Percentiles rank a stretch among this genome's conserved stretches.
These are phyloP conservation scores for Brenthis hecate DNA, from an alignment of 2,888 invertebrate genomes.

Conservation along the genomic window DNA sequence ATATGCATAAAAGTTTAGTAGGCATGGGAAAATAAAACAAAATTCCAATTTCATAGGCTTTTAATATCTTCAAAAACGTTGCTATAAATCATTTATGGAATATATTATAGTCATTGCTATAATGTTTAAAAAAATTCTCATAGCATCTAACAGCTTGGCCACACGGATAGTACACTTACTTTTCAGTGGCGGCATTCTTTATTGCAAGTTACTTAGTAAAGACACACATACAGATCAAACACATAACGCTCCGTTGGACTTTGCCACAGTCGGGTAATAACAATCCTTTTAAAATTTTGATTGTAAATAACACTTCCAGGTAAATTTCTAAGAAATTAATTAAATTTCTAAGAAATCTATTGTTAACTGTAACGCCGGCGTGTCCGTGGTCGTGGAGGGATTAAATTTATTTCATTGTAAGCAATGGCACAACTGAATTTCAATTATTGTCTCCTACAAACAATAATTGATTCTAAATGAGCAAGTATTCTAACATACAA, in stretches of 20 bases:
- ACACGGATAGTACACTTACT: constrained; percentile 40
- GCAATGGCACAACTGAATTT: constrained; percentile 3
- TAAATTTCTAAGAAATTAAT: too few relatives aligned
- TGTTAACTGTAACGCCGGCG: too few relatives aligned
- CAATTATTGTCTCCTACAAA: not conserved
- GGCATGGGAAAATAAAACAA: constrained; percentile 33
- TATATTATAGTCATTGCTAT: constrained; percentile 63
- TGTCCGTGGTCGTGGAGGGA: too few relatives aligned
- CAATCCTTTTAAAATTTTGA: not conserved
- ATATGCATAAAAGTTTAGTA: not conserved
- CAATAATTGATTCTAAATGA: not conserved
- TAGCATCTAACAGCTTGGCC: constrained; percentile 61
- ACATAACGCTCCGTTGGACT: too few relatives aligned
- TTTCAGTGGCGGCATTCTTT: constrained; percentile 11
- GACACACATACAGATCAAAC: not conserved
- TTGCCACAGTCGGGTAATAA: not conserved
- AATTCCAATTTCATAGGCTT: constrained; percentile 52
- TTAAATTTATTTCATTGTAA: not conserved
- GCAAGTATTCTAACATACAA: too few relatives aligned
- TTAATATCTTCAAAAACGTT: constrained; percentile 68
- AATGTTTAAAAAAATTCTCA: constrained; percentile 61
- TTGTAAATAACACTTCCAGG: not conserved
- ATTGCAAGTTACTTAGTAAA: not conserved
- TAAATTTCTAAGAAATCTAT: too few relatives aligned
- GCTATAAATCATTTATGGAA: constrained; percentile 63